Evolutionary conservation across 1,140 invertebrate species (phyloP), one percentile per base, ranked within the genome.

Genomic region (Drosophila eugracilis): DNA sequence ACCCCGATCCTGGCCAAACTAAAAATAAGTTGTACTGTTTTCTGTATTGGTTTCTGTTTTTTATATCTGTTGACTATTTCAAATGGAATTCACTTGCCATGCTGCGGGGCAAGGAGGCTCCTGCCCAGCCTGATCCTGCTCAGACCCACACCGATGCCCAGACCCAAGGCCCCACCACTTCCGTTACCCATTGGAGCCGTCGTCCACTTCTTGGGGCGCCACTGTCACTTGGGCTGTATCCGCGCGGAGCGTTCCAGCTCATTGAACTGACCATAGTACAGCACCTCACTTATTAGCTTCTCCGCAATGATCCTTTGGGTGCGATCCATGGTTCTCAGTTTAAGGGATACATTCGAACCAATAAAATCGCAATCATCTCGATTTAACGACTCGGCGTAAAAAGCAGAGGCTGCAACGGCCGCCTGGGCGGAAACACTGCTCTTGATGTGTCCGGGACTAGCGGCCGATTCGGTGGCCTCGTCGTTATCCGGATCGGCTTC

Each of bases 191-290:
- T 19, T 7, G 24, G 15, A 32, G 57, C 39, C 37, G 58, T 47
- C 37, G 58, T 47, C 83, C 83, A 77, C 67, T 86, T 73, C 17
- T 52, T 57, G 10, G 74, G 50, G 34, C 75, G 71, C 75, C 78
- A 88, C 53, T 83, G 86, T 91, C 90, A 91, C 86, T 91, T 91
- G 63, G 90, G 90, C 76, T 86, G 90, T 1, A 91, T 91, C 19
- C 80, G 69, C 5, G 90, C 90, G 1, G 75, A 83, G 2, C 90
- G 73, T 24, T 91, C 90, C 54, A 91, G 69, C 44, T 91, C 90
- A 30, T 90, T 91, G 47, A 92, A 92, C 22, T 92, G 91, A 0
- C 92, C 92, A 62, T 92, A 90, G 75, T 90, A 92, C 47, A 92
- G 79, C 36, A 92, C 86, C 66, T 92, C 91, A 24, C 90, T 86